Base-by-base conservation (phyloP, 1,140 invertebrate species). In the Drosophila melanogaster region DNA sequence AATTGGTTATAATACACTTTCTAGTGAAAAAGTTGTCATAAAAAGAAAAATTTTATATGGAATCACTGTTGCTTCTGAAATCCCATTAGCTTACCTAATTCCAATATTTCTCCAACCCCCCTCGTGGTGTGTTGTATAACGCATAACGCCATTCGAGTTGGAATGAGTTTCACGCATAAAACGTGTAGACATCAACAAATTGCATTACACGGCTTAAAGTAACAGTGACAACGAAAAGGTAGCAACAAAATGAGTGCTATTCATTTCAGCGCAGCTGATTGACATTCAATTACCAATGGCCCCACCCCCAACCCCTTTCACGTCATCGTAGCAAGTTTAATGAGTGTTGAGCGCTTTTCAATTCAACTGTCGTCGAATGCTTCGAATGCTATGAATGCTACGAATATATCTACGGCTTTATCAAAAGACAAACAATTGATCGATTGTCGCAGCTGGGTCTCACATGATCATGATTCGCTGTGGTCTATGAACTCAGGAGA, bases 221-320 rank as follows among this genome's bases (percentile, higher is more conserved):
- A 78, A 58, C 26, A 57, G 46, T 41, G 57, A 40, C 50, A 49
- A 49, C 46, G n/a, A 12, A 69, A 47, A 35, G 40, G 22, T 15
- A 37, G 59, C 37, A 41, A 22, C 38, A 38, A 56, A 57, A 55
- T 57, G 26, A 56, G 35, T 40, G 58, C 74, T 51, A 77, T 77
- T 77, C 15, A 77, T 77, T 46, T 49, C 40, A 44, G 14, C 33
- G 51, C 38, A 37, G 44, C 33, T 62, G 56, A 81, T 61, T 73
- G 79, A 41, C 67, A 81, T 79, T 83, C 79, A 81, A 81, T 79
- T 81, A 75, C 71, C 22, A 26, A 65, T 65, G n/a, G 33, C 38
- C 70, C 35, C 10, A 15, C 37, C 30, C 33, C 4, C 41, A 12
- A 3, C 7, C 38, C 24, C 14, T 22, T 10, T 11, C 19, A 11